A percentile compares a stretch with the other conserved stretches of the same genome.
These are phyloP conservation scores for Helicoverpa armigera DNA, from an alignment of 1,140 invertebrate genomes.

Conservation along the genomic window DNA sequence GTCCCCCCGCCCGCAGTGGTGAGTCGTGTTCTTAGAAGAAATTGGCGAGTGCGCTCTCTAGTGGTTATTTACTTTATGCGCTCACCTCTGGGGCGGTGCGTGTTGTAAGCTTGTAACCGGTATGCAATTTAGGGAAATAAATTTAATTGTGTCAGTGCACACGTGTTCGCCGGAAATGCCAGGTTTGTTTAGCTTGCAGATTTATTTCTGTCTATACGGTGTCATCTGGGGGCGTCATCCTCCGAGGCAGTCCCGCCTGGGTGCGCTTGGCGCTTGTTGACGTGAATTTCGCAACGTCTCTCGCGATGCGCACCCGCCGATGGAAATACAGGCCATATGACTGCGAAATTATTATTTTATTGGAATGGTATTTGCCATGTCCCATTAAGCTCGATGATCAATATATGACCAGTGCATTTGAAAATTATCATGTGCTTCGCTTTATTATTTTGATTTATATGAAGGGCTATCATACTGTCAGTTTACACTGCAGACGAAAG, in stretches of 20 bases:
- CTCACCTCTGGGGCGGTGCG: slow-evolving; percentile 13
- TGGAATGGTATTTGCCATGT: slow-evolving; percentile 5
- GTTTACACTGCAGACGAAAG: neutral
- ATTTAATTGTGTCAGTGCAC: slow-evolving; percentile 75
- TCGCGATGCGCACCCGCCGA: slow-evolving; percentile 56
- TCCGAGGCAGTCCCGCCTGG: slow-evolving; percentile 59
- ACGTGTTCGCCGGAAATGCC: slow-evolving; percentile 79
- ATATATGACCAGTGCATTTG: neutral
- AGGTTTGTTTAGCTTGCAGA: slow-evolving; percentile 81
- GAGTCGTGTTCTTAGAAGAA: too few relatives aligned
- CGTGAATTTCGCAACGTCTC: slow-evolving; percentile 68
- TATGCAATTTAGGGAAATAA: slow-evolving; percentile 60
- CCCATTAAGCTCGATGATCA: neutral
- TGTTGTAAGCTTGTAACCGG: slow-evolving; percentile 23
- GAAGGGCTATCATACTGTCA: neutral
- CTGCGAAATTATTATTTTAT: slow-evolving; percentile 47
- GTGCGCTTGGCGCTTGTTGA: slow-evolving; percentile 67
- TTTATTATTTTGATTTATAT: neutral
- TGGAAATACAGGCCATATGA: slow-evolving; percentile 65
- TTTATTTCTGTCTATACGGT: slow-evolving; percentile 80
- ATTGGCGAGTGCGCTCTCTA: too few relatives aligned
- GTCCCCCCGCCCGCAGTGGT: too few relatives aligned
- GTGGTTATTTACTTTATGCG: too few relatives aligned
- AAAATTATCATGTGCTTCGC: slow-evolving; percentile 11
- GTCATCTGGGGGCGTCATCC: slow-evolving; percentile 80